Evolutionary conservation across 2,797 vertebrate species (phyloP), one percentile per base, ranked within the genome.

Genomic region (Limnodromus scolopaceus): DNA sequence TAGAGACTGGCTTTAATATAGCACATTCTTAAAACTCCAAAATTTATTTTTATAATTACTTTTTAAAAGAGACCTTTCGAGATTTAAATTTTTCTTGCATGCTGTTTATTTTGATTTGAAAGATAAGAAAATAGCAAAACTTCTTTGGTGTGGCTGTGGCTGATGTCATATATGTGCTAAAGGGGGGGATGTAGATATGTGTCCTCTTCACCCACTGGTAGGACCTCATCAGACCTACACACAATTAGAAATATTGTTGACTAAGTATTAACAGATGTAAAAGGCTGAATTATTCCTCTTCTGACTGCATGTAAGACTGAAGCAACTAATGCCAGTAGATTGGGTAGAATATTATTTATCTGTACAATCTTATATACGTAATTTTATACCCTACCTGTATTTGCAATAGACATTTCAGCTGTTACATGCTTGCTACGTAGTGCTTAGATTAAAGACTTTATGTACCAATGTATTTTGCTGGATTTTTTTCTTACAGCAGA

Each of bases 91-190:
- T 54, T 60, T 8, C 27, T 82, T 64, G 28, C 23, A 10, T 63
- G 10, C 17, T 45, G 8, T 76, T 24, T 69, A 7, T 58, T 83
- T 83, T 83, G 4, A 57, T 78, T 78, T 71, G 55, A 27, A 85
- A 75, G 13, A 70, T 23, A 66, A 89, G 58, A 57, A 75, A 84
- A 57, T 18, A 12, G 41, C 15, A 77, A 32, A 49, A 72, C 1
- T n/a, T 39, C 3, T 45, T 49, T 43, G 24, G 18, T 55, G 34
- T 45, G 38, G 6, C 9, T 61, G 14, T 87, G 41, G 4, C 53
- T 10, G 1, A 8, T 72, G 27, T 11, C 6, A 20, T 9, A 0
- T 9, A 11, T 11, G 5, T 80, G 23, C 28, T 89, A 10, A 38
- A 46, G 38, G 46, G 53, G 23, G 38, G 46, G 53, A 20, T 39